Base-by-base conservation (phyloP, 53 echinoderm and acorn worm genomes). In the Zoroaster sp. region DNA sequence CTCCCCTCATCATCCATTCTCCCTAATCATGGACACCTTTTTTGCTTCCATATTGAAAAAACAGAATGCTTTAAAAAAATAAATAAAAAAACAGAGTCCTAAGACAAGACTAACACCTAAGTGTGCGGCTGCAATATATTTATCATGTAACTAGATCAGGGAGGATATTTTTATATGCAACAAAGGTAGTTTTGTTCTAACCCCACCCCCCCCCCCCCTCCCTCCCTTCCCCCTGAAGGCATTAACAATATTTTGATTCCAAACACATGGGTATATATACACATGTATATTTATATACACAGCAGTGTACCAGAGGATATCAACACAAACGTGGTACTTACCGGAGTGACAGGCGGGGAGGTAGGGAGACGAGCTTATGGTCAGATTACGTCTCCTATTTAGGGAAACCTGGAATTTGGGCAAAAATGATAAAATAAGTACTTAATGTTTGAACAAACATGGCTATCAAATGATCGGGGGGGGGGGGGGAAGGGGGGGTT, bases 241-340 rank as follows among this genome's bases (percentile, higher is more conserved):
- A 67, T 17, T 35, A 9, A 9, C 37, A 37, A 59, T 82, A 68
- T 82, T 82, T 66, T 66, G 67, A 66, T 82, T 82, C 66, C 43
- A 82, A 82, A 82, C 82, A 82, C 82, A 23, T 32, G 68, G 68
- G 82, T 67, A 67, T 43, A 68, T 23, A 82, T 13, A 5, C n/a
- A n/a, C n/a, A n/a, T n/a, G n/a, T n/a, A n/a, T n/a, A n/a, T n/a
- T n/a, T n/a, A n/a, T n/a, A n/a, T n/a, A n/a, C n/a, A n/a, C 31
- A 40, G 13, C 33, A 68, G 68, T 51, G 68, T 67, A 82, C 68
- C 42, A 44, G 31, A 82, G 66, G 82, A 13, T 82, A 68, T 82
- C 82, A 82, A 82, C 40, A 82, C 30, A 82, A 82, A 82, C 43
- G 68, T 43, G 68, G 68, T 42, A 82, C 82, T 82, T 82, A 82